Conservation (phyloP, 1,140 invertebrate species). For the Pinna nobilis region DNA sequence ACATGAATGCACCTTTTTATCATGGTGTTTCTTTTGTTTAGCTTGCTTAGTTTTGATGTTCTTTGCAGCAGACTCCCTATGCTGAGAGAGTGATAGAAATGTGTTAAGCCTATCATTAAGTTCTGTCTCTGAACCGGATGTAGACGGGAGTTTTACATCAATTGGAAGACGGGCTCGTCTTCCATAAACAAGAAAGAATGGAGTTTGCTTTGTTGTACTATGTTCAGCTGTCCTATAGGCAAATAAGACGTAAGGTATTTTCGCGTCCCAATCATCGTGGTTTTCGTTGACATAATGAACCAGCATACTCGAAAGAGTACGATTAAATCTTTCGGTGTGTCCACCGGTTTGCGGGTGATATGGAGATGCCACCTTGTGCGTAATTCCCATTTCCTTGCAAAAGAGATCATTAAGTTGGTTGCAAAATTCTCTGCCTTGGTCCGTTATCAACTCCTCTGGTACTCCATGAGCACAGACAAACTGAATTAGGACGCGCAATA, state of each 20-base stretch:
- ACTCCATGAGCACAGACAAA: constrained; percentile 21
- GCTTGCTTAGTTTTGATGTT: too few species aligned
- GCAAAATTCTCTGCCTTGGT: constrained; percentile 34
- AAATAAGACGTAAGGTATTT: constrained; percentile 30
- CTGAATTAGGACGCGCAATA: not conserved
- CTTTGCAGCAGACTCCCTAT: too few species aligned
- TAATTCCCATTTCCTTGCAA: too few species aligned
- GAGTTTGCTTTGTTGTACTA: constrained; percentile 24
- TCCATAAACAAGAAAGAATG: constrained; percentile 36
- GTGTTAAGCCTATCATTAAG: too few species aligned
- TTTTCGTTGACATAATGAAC: constrained; percentile 17
- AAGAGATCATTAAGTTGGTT: too few species aligned
- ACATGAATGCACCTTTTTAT: too few species aligned
- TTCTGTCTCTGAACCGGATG: not conserved
- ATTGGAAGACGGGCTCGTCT: constrained; percentile 25
- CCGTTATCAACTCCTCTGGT: constrained; percentile 23
- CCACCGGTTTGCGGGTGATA: constrained; percentile 49
- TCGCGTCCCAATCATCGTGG: constrained; percentile 29
- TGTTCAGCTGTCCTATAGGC: constrained; percentile 32
- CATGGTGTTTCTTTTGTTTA: too few species aligned
- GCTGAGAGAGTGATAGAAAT: too few species aligned
- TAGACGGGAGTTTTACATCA: constrained; percentile 7
- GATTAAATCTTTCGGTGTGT: constrained; percentile 50
- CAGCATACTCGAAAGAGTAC: constrained; percentile 39
- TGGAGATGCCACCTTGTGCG: constrained; percentile 39